phyloP scores from a whole-genome alignment of 2,113 vertebrate species.

The Odocoileus virginianus region DNA sequence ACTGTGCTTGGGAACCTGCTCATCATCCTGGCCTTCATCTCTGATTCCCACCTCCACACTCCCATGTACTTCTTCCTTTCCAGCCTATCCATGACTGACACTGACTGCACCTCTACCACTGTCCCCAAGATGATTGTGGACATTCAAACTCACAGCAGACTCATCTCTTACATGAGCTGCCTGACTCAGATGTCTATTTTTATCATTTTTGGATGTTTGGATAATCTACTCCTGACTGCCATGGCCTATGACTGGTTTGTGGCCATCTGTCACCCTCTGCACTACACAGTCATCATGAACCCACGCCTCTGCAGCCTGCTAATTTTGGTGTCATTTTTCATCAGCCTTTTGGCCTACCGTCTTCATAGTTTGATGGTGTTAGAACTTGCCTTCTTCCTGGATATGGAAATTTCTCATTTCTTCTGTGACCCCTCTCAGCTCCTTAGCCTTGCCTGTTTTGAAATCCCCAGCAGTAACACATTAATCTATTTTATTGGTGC shows the following conservation, averaged over 20 bases:
- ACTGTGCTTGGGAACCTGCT: not conserved
- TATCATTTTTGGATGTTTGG: not conserved
- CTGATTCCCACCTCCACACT: not conserved
- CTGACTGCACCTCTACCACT: not conserved
- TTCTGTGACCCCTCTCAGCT: conserved; percentile 37
- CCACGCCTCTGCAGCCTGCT: not conserved
- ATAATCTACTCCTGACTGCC: not conserved
- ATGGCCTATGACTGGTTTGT: conserved; percentile 14
- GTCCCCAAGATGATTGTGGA: conserved; percentile 1
- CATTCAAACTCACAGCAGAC: not conserved
- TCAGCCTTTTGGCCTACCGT: not conserved
- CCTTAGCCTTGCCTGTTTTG: not conserved
- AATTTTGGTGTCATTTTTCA: not conserved
- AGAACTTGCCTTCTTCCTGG: not conserved
- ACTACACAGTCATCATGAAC: not conserved
- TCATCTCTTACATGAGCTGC: not conserved
- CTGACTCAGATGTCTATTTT: not conserved
- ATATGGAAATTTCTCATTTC: conserved; percentile 10
- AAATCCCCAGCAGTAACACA: not conserved
- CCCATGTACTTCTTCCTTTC: not conserved
- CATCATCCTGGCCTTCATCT: not conserved
- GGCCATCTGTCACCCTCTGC: not conserved
- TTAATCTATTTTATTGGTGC: not conserved
- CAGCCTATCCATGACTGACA: not conserved
- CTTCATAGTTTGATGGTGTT: not conserved